Evolutionary conservation across 2,888 invertebrate genomes (phyloP), one percentile per base, ranked within the genome.

Genomic region (Apotomis capreana): DNA sequence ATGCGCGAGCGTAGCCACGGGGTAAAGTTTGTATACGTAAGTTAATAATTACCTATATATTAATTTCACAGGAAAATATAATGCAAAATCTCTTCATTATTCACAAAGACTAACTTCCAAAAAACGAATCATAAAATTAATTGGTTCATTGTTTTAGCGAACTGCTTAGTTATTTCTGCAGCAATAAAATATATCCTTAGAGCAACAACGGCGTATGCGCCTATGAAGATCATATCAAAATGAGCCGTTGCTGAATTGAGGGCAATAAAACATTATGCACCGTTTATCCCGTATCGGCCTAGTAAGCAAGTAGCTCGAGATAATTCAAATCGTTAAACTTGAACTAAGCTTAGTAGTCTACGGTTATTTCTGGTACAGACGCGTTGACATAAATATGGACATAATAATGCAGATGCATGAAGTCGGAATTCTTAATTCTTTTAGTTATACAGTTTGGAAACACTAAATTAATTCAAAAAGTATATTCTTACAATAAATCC

Each of bases 251-350:
- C 55, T 26, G 12, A 44, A 44, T 54, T 10, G 6, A 36, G 15
- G 13, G 36, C 4, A 63, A 15, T 26, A 55, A 51, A 64, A 64
- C 54, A 37, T 55, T 37, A 44, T 64, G 36, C 40, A 74, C 68
- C 78, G 77, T 79, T 78, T 70, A 74, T 68, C 72, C 76, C 70
- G 85, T 83, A 82, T 82, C 80, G 85, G 84, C 81, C 87, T 82
- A 84, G 77, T 87, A 85, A 76, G 62, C 74, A 89, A 84, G 74
- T 69, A 69, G 81, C 83, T 83, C 74, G 78, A 76, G 83, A 83
- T 85, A 83, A 80, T 79, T 81, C 78, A 81, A 87, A 84, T 84
- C 78, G 80, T 84, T 85, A 81, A 83, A 85, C 81, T 84, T 84
- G 83, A 83, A 84, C 80, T 79, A 62, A 69, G 68, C 8, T 69